Evolutionary conservation across 2,888 invertebrate genomes (phyloP).

Genomic region (Pammene aurita): DNA sequence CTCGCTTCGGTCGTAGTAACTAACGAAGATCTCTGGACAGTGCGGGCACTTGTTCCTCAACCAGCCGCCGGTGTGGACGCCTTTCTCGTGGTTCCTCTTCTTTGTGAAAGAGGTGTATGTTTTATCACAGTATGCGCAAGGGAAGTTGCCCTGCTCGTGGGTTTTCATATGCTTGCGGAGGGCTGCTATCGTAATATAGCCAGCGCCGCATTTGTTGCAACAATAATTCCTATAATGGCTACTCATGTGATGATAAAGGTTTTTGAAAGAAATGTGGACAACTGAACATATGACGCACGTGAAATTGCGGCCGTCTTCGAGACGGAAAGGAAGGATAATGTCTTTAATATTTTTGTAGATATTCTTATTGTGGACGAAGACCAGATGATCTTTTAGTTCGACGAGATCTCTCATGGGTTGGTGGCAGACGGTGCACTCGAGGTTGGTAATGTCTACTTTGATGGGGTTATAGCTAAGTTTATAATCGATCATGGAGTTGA

Average conservation of each 20-base stretch:
- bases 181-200: conserved; percentile 75
- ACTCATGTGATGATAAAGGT: conserved; percentile 78
- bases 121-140: conserved; percentile 80
- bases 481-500: conserved; percentile 76
- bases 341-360: conserved; percentile 75
- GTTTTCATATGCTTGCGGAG: conserved; percentile 77
- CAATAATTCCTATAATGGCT: conserved; percentile 77
- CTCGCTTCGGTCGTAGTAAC: conserved; percentile 75
- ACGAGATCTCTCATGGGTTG: conserved; percentile 66
- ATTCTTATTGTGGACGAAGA: conserved; percentile 64
- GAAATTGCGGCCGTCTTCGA: conserved; percentile 70
- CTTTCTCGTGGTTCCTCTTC: conserved; percentile 75
- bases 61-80: conserved; percentile 78
- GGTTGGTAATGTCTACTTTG: conserved; percentile 73
- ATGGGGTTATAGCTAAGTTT: conserved; percentile 79
- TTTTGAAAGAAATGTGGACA: conserved; percentile 75
- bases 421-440: conserved; percentile 67
- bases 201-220: conserved; percentile 75
- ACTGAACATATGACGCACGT: conserved; percentile 73
- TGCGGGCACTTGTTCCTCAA: conserved; percentile 76
- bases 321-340: conserved; percentile 74
- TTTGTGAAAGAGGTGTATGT: conserved; percentile 78
- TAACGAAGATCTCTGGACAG: conserved; percentile 74
- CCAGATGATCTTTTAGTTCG: conserved; percentile 71
- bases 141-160: conserved; percentile 79